These are phyloP conservation scores for Lepus timidus DNA, from an alignment of 2,113 vertebrate species.

Conservation along the genomic window DNA sequence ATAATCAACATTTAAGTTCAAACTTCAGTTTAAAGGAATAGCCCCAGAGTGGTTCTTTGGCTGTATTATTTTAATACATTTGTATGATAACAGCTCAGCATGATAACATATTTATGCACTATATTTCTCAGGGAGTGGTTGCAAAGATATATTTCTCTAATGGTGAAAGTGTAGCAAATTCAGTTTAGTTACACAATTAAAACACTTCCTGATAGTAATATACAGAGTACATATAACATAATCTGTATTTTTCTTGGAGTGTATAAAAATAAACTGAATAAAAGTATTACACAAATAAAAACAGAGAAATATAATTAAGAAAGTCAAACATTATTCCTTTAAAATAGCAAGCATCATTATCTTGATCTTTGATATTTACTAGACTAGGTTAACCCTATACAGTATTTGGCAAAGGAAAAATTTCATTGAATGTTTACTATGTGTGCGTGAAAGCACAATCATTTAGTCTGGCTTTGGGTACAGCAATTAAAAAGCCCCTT, in stretches of 20 bases:
- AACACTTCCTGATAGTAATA: slow-evolving; percentile 39
- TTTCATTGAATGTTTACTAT: not conserved
- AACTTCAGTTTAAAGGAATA: slow-evolving; percentile 42
- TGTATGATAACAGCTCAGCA: slow-evolving; percentile 19
- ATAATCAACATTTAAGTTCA: not conserved
- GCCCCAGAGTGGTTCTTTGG: not conserved
- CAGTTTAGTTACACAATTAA: slow-evolving; percentile 64
- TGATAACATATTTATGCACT: slow-evolving; percentile 6
- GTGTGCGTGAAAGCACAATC: not conserved
- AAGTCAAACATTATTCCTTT: not conserved
- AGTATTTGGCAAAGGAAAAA: not conserved
- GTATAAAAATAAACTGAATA: not conserved
- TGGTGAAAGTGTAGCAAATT: slow-evolving; percentile 44
- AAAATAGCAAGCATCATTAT: not conserved
- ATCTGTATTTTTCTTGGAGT: slow-evolving; percentile 1
- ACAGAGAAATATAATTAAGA: not conserved
- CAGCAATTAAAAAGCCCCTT: no score
- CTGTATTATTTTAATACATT: slow-evolving; percentile 8
- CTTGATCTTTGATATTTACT: not conserved
- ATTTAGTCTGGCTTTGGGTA: no score
- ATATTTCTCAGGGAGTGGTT: slow-evolving; percentile 25
- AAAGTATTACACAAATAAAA: slow-evolving; percentile 10
- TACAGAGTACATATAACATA: slow-evolving; percentile 15
- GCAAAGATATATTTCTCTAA: not conserved
- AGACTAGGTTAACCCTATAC: not conserved